Conservation (phyloP, 2,797 vertebrate genomes). For the Bradypodion ventrale region DNA sequence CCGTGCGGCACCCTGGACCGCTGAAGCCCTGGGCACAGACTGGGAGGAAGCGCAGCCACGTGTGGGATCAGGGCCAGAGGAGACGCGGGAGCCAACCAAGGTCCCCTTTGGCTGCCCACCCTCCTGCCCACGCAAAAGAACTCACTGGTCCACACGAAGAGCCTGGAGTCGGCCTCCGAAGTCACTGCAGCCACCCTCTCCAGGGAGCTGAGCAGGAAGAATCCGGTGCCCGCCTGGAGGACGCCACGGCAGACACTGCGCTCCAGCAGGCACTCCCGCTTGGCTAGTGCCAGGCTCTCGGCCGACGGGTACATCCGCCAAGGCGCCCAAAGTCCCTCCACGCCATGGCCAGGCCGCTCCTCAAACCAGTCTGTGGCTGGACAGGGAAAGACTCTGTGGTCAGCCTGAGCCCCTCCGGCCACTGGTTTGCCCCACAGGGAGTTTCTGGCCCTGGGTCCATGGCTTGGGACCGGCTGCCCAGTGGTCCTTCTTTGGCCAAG, state of each 20-base stretch:
- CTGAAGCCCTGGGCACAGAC: conserved; percentile 23
- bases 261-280: conserved; percentile 21
- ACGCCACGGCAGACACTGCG: background rate
- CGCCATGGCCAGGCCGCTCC: background rate
- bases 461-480: too few species aligned
- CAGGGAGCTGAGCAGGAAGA: conserved; percentile 28
- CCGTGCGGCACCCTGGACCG: background rate
- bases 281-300: conserved; percentile 15
- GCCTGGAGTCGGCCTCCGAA: background rate
- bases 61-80: background rate
- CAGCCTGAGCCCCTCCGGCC: background rate
- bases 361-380: conserved; percentile 49
- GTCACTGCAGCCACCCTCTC: background rate
- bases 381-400: background rate
- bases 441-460: too few species aligned
- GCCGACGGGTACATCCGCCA: background rate
- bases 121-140: background rate
- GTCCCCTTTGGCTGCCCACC: background rate
- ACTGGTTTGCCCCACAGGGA: background rate
- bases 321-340: background rate
- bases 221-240: background rate
- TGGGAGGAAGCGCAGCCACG: background rate
- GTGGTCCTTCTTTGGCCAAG: too few species aligned
- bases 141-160: conserved; percentile 28
- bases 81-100: too few species aligned